Conservation (phyloP, 1,140 invertebrate genomes). For the Ericerus pela region DNA sequence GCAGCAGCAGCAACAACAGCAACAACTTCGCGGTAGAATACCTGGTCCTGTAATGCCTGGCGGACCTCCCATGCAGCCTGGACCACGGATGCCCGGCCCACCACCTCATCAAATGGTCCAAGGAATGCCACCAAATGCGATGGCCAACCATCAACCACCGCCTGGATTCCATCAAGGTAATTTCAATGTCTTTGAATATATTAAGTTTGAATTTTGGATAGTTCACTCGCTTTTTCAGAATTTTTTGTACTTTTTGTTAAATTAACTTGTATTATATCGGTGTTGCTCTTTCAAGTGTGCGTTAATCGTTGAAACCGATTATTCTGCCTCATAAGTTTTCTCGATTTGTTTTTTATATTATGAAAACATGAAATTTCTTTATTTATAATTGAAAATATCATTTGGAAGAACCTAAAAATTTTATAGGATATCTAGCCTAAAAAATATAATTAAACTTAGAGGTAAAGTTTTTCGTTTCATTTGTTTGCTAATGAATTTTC, state of each 20-base stretch:
- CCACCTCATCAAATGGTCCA: constrained; percentile 14
- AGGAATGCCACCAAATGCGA: constrained; percentile 17
- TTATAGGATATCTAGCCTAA: too few species aligned
- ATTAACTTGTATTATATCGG: too few species aligned
- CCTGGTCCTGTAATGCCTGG: constrained; percentile 41
- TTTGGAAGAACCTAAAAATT: too few species aligned
- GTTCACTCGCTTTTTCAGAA: not conserved
- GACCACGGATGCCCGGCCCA: constrained; percentile 23
- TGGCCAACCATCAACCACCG: constrained; percentile 31
- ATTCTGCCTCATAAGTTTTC: too few species aligned
- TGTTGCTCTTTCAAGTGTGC: too few species aligned
- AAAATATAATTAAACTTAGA: too few species aligned
- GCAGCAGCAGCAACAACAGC: constrained; percentile 34
- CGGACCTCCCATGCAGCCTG: constrained; percentile 31
- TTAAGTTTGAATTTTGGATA: constrained; percentile 25
- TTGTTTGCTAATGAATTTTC: too few species aligned
- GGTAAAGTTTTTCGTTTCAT: too few species aligned
- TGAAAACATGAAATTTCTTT: too few species aligned
- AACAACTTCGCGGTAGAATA: constrained; percentile 29
- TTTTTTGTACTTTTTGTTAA: not conserved
- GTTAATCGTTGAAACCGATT: too few species aligned
- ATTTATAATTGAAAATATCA: too few species aligned
- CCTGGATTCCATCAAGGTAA: constrained; percentile 33
- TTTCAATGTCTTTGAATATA: not conserved
- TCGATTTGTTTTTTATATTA: too few species aligned